Conservation (phyloP, 2,113 vertebrate species). For the Capreolus pygargus region DNA sequence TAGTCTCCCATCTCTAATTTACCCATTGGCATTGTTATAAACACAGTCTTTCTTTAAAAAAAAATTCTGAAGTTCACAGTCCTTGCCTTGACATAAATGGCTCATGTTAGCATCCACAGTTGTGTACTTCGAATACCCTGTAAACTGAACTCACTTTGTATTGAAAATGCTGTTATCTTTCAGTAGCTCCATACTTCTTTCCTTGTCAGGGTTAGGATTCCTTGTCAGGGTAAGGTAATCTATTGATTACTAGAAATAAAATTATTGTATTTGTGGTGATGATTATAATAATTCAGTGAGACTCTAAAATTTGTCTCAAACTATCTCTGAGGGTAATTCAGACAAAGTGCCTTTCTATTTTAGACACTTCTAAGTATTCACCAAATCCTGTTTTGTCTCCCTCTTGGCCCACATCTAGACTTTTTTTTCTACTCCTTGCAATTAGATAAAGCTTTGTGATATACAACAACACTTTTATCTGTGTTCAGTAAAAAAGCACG, state of each 20-base stretch:
- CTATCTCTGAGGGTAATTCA: neutral
- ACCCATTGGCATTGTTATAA: neutral
- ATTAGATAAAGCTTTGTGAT: neutral
- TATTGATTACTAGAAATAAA: neutral
- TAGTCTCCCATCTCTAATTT: neutral
- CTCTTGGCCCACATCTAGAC: neutral
- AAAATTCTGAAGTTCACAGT: neutral
- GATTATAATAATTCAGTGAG: neutral
- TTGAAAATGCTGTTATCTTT: constrained; percentile 23
- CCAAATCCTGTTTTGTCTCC: neutral
- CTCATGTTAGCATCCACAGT: neutral
- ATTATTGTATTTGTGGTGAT: neutral
- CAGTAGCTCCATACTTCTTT: neutral
- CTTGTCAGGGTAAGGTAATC: neutral
- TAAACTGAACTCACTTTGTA: neutral
- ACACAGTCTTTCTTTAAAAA: neutral
- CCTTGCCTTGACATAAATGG: neutral
- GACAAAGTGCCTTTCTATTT: neutral
- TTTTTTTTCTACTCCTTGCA: neutral
- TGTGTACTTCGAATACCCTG: neutral
- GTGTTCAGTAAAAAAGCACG: neutral
- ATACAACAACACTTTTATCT: neutral
- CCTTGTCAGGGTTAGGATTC: neutral
- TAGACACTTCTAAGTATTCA: neutral
- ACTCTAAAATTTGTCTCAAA: constrained; percentile 32